Percentiles rank a stretch among this genome's conserved stretches.
These are phyloP conservation scores for Brachymystax lenok DNA, from an alignment of 2,797 vertebrate species.

Conservation along the genomic window DNA sequence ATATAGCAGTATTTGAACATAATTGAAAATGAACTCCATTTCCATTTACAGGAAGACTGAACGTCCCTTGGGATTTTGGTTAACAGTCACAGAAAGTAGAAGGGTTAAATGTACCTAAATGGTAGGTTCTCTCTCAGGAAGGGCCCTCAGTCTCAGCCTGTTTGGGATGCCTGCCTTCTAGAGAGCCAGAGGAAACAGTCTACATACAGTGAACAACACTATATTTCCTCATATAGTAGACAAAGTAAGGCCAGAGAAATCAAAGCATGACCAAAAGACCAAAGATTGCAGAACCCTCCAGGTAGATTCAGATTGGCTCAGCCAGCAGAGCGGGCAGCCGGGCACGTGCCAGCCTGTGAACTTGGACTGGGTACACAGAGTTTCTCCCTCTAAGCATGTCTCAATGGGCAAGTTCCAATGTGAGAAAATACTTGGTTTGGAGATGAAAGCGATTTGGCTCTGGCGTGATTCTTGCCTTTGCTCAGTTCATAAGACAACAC, in stretches of 20 bases:
- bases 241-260: too few relatives aligned
- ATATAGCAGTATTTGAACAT: not conserved
- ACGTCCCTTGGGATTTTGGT: not conserved
- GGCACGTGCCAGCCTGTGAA: not conserved
- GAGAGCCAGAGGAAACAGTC: not conserved
- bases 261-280: too few relatives aligned
- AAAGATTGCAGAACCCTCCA: not conserved
- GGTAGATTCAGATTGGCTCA: not conserved
- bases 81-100: not conserved
- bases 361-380: not conserved
- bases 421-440: not conserved
- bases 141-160: not conserved
- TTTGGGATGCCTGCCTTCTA: too few relatives aligned
- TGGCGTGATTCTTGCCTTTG: not conserved
- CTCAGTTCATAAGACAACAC: not conserved
- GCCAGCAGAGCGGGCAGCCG: not conserved
- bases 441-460: not conserved
- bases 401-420: not conserved
- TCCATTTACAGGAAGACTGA: conserved; percentile 29
- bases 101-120: conserved; percentile 9
- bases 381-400: not conserved
- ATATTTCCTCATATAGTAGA: too few relatives aligned
- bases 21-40: conserved; percentile 11
- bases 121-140: conserved; percentile 24
- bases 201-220: not conserved